A percentile compares a stretch with the other conserved stretches of the same genome.
These are phyloP conservation scores for Busseola fusca DNA, from an alignment of 2,888 invertebrate genomes.

Conservation along the genomic window DNA sequence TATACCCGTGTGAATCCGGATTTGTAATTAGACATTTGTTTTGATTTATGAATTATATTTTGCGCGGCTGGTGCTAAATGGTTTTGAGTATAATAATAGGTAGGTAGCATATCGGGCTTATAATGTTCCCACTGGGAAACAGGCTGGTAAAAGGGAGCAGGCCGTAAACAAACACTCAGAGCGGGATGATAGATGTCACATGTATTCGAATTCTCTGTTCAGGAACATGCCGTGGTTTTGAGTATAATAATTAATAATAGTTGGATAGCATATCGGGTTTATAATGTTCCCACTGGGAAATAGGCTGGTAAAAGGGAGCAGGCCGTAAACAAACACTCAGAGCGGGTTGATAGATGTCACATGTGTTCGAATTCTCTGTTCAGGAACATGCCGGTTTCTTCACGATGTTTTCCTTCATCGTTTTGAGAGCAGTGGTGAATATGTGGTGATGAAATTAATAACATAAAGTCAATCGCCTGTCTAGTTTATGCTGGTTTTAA, in stretches of 20 bases:
- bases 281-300: not conserved
- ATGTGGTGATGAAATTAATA: not conserved
- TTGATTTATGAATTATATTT: not conserved
- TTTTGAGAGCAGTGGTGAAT: not conserved
- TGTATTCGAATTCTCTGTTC: not conserved
- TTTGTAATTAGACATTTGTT: constrained; percentile 17
- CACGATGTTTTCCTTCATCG: not conserved
- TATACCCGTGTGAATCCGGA: constrained; percentile 52
- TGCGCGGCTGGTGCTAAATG: not conserved
- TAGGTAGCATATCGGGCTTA: not conserved
- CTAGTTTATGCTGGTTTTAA: not conserved
- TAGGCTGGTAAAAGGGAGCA: not conserved
- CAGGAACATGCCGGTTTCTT: not conserved
- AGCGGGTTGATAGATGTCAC: not conserved
- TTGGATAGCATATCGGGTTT: not conserved
- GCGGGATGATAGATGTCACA: not conserved
- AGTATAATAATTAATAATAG: no score
- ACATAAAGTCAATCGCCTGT: not conserved
- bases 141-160: not conserved
- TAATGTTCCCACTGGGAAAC: not conserved
- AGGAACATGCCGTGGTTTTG: no score
- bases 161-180: not conserved
- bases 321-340: not conserved
- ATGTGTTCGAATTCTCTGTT: not conserved
- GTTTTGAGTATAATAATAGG: not conserved